Percentiles rank a stretch among this genome's conserved stretches.
These are phyloP conservation scores for Spisula subtruncata DNA, from an alignment of 2,888 invertebrate species.

Conservation along the genomic window DNA sequence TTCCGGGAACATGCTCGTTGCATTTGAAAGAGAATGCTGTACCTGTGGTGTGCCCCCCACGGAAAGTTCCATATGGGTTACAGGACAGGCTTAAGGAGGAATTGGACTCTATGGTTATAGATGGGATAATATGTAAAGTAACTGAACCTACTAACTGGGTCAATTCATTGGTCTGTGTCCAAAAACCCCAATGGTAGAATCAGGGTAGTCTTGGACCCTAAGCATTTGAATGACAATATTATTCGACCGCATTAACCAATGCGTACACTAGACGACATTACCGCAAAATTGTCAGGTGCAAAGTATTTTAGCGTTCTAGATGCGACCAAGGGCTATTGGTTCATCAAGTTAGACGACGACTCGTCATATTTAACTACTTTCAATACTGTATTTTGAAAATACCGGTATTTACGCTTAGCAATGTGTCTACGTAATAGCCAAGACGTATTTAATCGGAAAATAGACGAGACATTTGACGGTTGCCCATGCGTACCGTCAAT, in stretches of 20 bases:
- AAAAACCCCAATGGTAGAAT: slow-evolving; percentile 52
- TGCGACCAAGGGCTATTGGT: slow-evolving; percentile 60
- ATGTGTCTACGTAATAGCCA: slow-evolving; percentile 62
- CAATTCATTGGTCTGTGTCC: slow-evolving; percentile 67
- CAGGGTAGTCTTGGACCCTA: slow-evolving; percentile 70
- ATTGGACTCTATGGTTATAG: slow-evolving; percentile 61
- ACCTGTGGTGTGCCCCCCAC: slow-evolving; percentile 66
- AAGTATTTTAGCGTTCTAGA: slow-evolving; percentile 56
- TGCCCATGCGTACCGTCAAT: slow-evolving; percentile 46
- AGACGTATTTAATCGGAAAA: slow-evolving; percentile 54
- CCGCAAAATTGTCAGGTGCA: slow-evolving; percentile 53
- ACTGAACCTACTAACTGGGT: slow-evolving; percentile 72
- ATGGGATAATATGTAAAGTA: slow-evolving; percentile 60
- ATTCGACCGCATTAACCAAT: slow-evolving; percentile 64
- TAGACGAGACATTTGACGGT: slow-evolving; percentile 55
- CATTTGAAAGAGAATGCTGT: slow-evolving; percentile 51
- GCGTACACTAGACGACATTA: slow-evolving; percentile 67
- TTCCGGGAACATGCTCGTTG: slow-evolving; percentile 52
- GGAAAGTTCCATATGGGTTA: slow-evolving; percentile 66
- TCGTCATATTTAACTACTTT: slow-evolving; percentile 55
- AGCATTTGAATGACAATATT: slow-evolving; percentile 69
- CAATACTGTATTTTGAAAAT: slow-evolving; percentile 57
- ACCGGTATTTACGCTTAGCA: slow-evolving; percentile 54
- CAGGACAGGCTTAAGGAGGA: slow-evolving; percentile 62
- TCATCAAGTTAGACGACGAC: slow-evolving; percentile 46